These are phyloP conservation scores for Otus scops DNA, from an alignment of 2,797 vertebrate species.

Conservation along the genomic window DNA sequence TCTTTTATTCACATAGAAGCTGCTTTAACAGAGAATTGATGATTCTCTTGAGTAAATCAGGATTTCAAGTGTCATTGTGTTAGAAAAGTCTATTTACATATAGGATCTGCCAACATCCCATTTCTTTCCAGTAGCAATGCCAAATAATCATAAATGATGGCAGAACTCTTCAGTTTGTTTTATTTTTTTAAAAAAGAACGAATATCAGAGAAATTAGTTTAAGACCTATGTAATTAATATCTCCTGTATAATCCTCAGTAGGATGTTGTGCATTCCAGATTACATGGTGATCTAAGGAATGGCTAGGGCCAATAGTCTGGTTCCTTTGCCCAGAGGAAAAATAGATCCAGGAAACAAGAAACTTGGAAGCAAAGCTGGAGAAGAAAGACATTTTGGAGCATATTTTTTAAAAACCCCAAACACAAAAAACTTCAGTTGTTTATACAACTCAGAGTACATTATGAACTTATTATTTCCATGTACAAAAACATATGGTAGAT, in stretches of 20 bases:
- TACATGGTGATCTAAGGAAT: background rate
- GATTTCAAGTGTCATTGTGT: slow-evolving; percentile 1
- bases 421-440: background rate
- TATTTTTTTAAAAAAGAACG: background rate
- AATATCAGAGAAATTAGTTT: background rate
- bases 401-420: background rate
- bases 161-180: background rate
- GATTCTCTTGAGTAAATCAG: slow-evolving; percentile 3
- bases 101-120: background rate
- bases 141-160: slow-evolving; percentile 10
- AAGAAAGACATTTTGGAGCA: background rate
- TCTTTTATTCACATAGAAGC: background rate
- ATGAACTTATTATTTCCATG: background rate
- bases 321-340: slow-evolving; percentile 24
- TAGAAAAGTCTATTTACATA: background rate
- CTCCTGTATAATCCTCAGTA: background rate
- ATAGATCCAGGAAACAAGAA: slow-evolving; percentile 20
- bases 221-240: background rate
- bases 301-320: background rate
- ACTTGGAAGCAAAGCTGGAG: slow-evolving; percentile 12
- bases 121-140: slow-evolving; percentile 20
- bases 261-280: background rate
- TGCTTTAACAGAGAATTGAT: background rate
- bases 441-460: background rate
- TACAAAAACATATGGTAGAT: background rate